Evolutionary conservation across 2,113 vertebrate species (phyloP).

Genomic region (Mustelus asterias): DNA sequence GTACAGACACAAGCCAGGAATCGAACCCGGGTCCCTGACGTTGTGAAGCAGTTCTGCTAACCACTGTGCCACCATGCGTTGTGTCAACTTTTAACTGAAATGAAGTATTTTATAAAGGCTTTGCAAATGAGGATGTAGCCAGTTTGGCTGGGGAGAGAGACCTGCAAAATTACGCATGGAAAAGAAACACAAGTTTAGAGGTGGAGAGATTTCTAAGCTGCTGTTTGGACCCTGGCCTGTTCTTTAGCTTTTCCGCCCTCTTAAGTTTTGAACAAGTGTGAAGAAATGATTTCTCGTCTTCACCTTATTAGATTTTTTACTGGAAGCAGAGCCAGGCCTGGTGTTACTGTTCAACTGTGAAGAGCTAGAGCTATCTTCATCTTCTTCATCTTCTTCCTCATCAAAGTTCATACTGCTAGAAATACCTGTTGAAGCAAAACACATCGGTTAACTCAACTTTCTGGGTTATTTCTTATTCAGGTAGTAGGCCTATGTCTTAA

Average conservation of each 20-base stretch:
- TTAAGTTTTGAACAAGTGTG: background rate
- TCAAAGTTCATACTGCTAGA: constrained; percentile 98
- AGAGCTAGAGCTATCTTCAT: constrained; percentile 92
- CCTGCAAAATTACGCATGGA: background rate
- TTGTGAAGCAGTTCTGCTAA: too few relatives aligned
- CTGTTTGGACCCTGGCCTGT: background rate
- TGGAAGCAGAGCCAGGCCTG: constrained; percentile 84
- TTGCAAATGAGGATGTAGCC: background rate
- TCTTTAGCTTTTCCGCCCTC: background rate
- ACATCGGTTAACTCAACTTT: background rate
- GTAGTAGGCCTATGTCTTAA: background rate
- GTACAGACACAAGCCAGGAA: too few relatives aligned
- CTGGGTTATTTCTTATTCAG: background rate
- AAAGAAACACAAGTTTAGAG: background rate
- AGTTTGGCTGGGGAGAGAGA: background rate
- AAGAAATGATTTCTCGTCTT: background rate
- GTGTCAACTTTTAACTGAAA: background rate
- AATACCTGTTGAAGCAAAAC: constrained; percentile 66
- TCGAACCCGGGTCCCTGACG: too few relatives aligned
- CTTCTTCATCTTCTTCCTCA: constrained; percentile 91
- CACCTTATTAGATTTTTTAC: constrained; percentile 90
- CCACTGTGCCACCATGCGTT: too few relatives aligned
- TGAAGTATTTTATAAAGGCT: background rate
- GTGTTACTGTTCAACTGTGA: constrained; percentile 95
- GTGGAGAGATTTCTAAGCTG: background rate